Evolutionary conservation across 92 coral and sea anemone genomes (phyloP), one percentile per base, ranked within the genome.

Genomic region (Parazoanthus darwini): DNA sequence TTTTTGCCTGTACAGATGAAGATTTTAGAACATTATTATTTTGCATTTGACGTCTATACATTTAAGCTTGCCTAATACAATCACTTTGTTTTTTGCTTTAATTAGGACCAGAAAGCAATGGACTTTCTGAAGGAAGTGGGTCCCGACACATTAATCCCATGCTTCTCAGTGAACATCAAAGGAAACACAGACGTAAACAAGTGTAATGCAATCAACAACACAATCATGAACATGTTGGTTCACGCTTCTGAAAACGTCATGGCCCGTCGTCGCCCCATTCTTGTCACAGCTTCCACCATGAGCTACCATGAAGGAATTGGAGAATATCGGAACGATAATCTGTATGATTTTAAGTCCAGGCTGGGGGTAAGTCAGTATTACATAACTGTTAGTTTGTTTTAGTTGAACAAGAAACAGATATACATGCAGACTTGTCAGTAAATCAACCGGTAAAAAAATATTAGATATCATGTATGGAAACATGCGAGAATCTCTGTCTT

Each of bases 81-180:
- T 9, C 7, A 46, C 5, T 29, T 58, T 58, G 66, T 58, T 18
- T 58, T 1, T 26, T 36, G 81, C 25, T 54, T 73, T 82, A 79
- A 56, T 82, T 56, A 96, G 96, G 91, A 93, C 89, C 48, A 74
- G 1, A 85, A 85, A 8, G 89, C 91, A 8, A 91, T 94, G 96
- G 51, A 48, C 0, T 88, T 91, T 36, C 91, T 96, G 26, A 89
- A 77, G 39, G 93, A 92, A 83, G 88, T 96, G 81, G 98, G 98
- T 0, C 98, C 98, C 18, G 98, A 96, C 86, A 93, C 98, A 9
- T 65, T 94, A 92, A 87, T 94, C 37, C 96, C 96, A 33, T 94
- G 96, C 74, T 96, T 96, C 89, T 91, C 96, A 7, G 85, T 94
- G 13, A 96, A 96, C 82, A 3, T 94, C 63, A 86, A 91, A 39